These are phyloP conservation scores for Xanthia togata DNA, from an alignment of 2,888 invertebrate species.

Conservation along the genomic window DNA sequence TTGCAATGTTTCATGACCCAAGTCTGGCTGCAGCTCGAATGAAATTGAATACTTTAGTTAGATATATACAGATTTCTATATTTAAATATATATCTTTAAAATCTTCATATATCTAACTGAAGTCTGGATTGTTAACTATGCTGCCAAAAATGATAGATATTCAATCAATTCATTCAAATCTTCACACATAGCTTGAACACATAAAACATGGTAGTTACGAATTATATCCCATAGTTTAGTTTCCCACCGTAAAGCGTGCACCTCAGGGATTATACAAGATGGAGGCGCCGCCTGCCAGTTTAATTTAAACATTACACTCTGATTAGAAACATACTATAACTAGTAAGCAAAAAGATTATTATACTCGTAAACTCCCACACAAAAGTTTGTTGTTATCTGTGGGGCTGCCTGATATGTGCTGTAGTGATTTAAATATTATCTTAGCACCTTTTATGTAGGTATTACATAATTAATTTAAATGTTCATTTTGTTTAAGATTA, in stretches of 20 bases:
- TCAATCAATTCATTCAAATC: constrained; percentile 9
- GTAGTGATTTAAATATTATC: constrained; percentile 33
- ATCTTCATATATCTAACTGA: too few relatives aligned
- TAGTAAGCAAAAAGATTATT: constrained; percentile 54
- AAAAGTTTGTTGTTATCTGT: constrained; percentile 41
- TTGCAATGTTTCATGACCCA: constrained; percentile 40
- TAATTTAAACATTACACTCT: constrained; percentile 42
- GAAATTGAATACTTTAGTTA: constrained; percentile 36
- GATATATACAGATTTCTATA: constrained; percentile 6
- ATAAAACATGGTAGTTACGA: constrained; percentile 18
- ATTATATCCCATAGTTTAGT: constrained; percentile 44
- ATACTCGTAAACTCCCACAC: constrained; percentile 40
- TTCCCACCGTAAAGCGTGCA: constrained; percentile 18
- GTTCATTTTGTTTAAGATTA: constrained; percentile 2
- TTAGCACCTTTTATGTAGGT: constrained; percentile 7
- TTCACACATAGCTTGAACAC: constrained; percentile 1
- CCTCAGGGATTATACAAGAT: constrained; percentile 28
- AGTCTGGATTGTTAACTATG: not conserved
- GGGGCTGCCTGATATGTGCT: constrained; percentile 19
- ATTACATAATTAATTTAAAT: not conserved
- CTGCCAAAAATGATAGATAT: not conserved
- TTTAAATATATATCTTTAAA: too few relatives aligned
- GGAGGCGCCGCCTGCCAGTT: constrained; percentile 25
- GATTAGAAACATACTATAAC: constrained; percentile 53
- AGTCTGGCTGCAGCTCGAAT: constrained; percentile 30